Percentiles rank a stretch among this genome's conserved stretches.
These are phyloP conservation scores for Deilephila elpenor DNA, from an alignment of 2,888 invertebrate genomes.

Conservation along the genomic window DNA sequence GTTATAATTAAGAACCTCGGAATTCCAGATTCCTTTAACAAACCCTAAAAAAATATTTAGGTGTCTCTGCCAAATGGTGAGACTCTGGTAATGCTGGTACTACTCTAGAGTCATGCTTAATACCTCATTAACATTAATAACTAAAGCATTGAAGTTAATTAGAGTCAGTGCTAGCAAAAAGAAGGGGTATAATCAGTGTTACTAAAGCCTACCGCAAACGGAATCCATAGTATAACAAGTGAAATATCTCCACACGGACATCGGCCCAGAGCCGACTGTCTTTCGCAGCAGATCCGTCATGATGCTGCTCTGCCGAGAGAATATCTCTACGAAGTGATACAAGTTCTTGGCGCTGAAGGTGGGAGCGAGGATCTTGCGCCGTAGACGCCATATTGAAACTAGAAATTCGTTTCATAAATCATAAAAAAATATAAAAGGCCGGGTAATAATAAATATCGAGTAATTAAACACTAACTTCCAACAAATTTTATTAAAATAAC, in stretches of 20 bases:
- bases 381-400: constrained; percentile 63
- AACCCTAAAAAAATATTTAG: not conserved
- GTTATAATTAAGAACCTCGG: not conserved
- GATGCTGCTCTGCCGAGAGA: constrained; percentile 49
- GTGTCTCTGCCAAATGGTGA: too few relatives aligned
- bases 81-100: too few relatives aligned
- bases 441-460: too few relatives aligned
- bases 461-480: too few relatives aligned
- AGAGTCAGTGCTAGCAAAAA: too few relatives aligned
- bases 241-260: constrained; percentile 58
- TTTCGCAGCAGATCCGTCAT: constrained; percentile 47
- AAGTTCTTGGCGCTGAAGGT: constrained; percentile 56
- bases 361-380: constrained; percentile 60
- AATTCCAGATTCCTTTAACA: not conserved
- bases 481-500: too few relatives aligned
- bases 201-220: constrained; percentile 52
- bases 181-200: too few relatives aligned
- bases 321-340: constrained; percentile 52
- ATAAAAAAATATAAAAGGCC: too few relatives aligned
- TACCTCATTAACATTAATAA: too few relatives aligned
- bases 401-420: constrained; percentile 25
- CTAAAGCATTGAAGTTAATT: too few relatives aligned
- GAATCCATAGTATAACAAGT: constrained; percentile 58
- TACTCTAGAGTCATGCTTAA: too few relatives aligned
- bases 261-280: constrained; percentile 43